Conservation (phyloP, 2,797 vertebrate species). For the Brotogeris chrysoptera region DNA sequence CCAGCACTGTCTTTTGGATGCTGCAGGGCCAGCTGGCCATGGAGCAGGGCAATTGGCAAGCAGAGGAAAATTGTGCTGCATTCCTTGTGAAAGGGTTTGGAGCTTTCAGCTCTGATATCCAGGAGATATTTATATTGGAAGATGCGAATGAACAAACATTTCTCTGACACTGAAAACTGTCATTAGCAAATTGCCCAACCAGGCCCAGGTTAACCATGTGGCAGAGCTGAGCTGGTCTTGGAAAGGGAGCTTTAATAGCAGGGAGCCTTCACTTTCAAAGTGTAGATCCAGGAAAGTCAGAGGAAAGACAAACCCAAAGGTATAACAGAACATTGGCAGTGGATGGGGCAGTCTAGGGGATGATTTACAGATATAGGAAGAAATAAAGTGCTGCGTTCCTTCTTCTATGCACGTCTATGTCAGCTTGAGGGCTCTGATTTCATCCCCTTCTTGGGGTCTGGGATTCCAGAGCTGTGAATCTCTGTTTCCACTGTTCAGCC, state of each 20-base stretch:
- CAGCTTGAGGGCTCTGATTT: background rate
- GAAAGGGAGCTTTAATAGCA: background rate
- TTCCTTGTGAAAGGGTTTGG: background rate
- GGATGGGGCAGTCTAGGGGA: background rate
- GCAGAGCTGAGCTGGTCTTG: background rate
- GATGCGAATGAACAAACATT: background rate
- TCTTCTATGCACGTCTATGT: background rate
- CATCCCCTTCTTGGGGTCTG: background rate
- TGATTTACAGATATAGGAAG: background rate
- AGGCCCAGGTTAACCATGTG: background rate
- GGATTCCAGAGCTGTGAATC: background rate
- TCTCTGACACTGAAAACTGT: background rate
- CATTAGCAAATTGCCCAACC: constrained; percentile 16
- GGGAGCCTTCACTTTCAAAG: background rate
- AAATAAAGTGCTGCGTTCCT: background rate
- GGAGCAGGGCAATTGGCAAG: background rate
- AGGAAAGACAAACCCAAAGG: background rate
- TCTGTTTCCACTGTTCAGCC: background rate
- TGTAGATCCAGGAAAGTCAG: background rate
- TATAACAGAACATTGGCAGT: background rate
- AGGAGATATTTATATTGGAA: background rate
- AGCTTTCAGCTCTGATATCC: background rate
- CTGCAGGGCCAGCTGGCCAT: background rate
- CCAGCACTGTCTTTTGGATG: background rate
- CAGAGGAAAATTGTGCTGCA: background rate